Percentiles rank a stretch among this genome's conserved stretches.
These are phyloP conservation scores for Drosophila longiperda DNA, from an alignment of 2,888 invertebrate genomes.

Conservation along the genomic window DNA sequence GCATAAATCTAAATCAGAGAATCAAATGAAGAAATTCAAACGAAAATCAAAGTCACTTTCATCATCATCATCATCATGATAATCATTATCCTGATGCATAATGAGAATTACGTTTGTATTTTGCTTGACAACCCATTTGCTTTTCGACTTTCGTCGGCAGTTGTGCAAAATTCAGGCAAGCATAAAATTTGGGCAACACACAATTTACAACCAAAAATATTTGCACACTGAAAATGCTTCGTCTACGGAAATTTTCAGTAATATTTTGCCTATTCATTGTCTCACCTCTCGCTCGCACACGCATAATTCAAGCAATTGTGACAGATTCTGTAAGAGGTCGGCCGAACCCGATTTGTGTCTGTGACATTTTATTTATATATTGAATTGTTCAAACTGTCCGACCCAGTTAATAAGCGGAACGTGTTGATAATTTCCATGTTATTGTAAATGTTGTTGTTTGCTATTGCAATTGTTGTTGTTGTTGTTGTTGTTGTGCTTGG, in stretches of 20 bases:
- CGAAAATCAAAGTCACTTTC: slow-evolving; percentile 72
- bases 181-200: slow-evolving; percentile 67
- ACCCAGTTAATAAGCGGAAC: slow-evolving; percentile 72
- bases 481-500: slow-evolving; percentile 16
- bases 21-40: slow-evolving; percentile 63
- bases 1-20: slow-evolving; percentile 71
- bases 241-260: slow-evolving; percentile 58
- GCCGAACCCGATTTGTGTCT: slow-evolving; percentile 41
- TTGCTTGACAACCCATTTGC: slow-evolving; percentile 36
- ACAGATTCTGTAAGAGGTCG: slow-evolving; percentile 40
- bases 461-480: slow-evolving; percentile 11
- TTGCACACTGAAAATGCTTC: slow-evolving; percentile 49
- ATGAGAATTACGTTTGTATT: slow-evolving; percentile 31
- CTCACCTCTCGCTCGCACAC: neutral
- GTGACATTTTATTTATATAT: slow-evolving; percentile 59
- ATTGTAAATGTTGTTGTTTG: slow-evolving; percentile 22
- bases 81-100: slow-evolving; percentile 27
- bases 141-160: slow-evolving; percentile 34
- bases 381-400: slow-evolving; percentile 43
- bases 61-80: slow-evolving; percentile 26
- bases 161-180: slow-evolving; percentile 52
- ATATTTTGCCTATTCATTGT: slow-evolving; percentile 51
- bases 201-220: slow-evolving; percentile 48
- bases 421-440: slow-evolving; percentile 69
- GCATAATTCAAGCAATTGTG: slow-evolving; percentile 58